These are phyloP conservation scores for Caradrina clavipalpis DNA, from an alignment of 2,888 invertebrate genomes.

Conservation along the genomic window DNA sequence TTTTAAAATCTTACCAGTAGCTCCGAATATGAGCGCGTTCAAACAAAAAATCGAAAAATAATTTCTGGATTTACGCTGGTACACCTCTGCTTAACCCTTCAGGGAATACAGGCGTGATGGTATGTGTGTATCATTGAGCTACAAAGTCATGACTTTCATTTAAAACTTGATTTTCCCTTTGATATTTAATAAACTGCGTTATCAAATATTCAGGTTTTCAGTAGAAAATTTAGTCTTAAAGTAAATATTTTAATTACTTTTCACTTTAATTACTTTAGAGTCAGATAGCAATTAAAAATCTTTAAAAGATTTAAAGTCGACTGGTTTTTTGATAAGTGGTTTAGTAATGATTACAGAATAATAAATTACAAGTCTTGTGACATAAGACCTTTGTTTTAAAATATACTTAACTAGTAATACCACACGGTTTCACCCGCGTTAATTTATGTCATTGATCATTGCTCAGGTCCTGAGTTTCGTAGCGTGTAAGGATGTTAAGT, in stretches of 20 bases:
- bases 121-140: too few relatives aligned
- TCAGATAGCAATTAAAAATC: slow-evolving; percentile 23
- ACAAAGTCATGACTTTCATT: background rate
- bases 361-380: background rate
- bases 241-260: slow-evolving; percentile 1
- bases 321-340: background rate
- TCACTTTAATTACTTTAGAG: slow-evolving; percentile 8
- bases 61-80: too few relatives aligned
- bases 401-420: too few relatives aligned
- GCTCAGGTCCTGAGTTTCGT: too few relatives aligned
- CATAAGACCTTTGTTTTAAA: background rate
- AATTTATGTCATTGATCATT: too few relatives aligned
- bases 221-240: background rate
- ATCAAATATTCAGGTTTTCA: background rate
- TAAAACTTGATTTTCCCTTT: slow-evolving; percentile 7
- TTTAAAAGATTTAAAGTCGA: slow-evolving; percentile 1
- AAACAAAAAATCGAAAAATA: too few relatives aligned
- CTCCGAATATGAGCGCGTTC: too few relatives aligned
- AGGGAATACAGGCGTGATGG: too few relatives aligned
- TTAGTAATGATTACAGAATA: background rate
- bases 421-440: too few relatives aligned
- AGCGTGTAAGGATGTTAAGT: too few relatives aligned
- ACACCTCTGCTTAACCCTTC: too few relatives aligned
- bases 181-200: slow-evolving; percentile 8
- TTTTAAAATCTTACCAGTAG: too few relatives aligned